Percentiles rank a stretch among this genome's conserved stretches.
phyloP scores from a whole-genome alignment of 2,797 vertebrate genomes.

The Sebastes cheni region DNA sequence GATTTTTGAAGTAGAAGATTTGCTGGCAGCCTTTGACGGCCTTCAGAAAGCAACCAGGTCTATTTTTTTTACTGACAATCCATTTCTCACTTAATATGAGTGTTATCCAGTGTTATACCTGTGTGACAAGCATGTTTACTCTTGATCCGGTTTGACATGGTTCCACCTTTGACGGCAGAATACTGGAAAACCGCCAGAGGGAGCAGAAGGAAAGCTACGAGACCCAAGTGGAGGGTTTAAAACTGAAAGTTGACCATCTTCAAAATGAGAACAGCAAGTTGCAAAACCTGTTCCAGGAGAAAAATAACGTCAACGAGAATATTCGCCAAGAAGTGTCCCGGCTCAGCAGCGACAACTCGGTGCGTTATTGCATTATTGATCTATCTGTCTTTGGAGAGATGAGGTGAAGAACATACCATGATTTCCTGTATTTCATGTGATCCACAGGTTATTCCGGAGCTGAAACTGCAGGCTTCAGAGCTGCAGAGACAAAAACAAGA shows the following conservation, averaged over 20 bases:
- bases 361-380: conserved; percentile 49
- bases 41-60: conserved; percentile 93
- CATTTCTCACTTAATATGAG: background rate
- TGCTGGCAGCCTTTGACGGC: conserved; percentile 88
- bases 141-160: background rate
- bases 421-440: background rate
- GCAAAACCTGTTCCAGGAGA: conserved; percentile 92
- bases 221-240: conserved; percentile 88
- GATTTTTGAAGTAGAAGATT: conserved; percentile 87
- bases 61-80: conserved; percentile 5
- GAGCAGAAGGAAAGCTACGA: conserved; percentile 89
- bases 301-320: conserved; percentile 87
- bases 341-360: conserved; percentile 91
- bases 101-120: background rate
- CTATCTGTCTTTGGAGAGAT: fast-evolving
- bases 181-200: conserved; percentile 89
- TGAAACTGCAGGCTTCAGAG: conserved; percentile 90
- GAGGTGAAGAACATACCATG: background rate
- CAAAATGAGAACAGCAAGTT: conserved; percentile 90
- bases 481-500: conserved; percentile 91
- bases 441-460: conserved; percentile 89
- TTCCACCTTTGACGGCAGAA: conserved; percentile 70
- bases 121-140: background rate
- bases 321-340: conserved; percentile 90
- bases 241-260: conserved; percentile 90